phyloP scores from a whole-genome alignment of 2,797 vertebrate species.

The Lithobates sylvaticus region DNA sequence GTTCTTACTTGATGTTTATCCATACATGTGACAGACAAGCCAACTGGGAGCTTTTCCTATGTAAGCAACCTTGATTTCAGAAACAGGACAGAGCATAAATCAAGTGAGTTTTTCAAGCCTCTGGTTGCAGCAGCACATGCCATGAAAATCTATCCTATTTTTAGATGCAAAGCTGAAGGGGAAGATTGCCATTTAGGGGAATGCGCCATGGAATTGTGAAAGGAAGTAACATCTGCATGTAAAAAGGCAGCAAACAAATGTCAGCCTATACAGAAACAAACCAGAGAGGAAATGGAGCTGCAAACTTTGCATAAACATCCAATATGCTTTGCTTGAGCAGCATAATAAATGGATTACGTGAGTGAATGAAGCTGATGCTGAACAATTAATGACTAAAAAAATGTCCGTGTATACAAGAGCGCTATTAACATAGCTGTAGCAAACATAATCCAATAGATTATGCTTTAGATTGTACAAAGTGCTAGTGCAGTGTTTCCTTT shows the following conservation, averaged over 20 bases:
- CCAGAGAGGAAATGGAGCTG: conserved; percentile 55
- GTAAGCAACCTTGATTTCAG: conserved; percentile 57
- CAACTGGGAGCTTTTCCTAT: conserved; percentile 26
- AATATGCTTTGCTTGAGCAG: conserved; percentile 41
- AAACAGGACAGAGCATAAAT: conserved; percentile 55
- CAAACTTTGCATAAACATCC: conserved; percentile 60
- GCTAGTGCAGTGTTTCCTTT: conserved; percentile 51
- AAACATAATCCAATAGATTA: conserved; percentile 51
- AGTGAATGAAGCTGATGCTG: conserved; percentile 44
- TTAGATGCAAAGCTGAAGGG: conserved; percentile 62
- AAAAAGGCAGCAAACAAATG: conserved; percentile 63
- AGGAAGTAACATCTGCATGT: conserved; percentile 62
- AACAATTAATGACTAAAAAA: conserved; percentile 56
- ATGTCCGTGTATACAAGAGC: conserved; percentile 36
- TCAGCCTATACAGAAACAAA: conserved; percentile 59
- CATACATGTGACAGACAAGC: conserved; percentile 38
- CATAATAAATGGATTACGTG: conserved; percentile 49
- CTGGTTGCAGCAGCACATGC: conserved; percentile 55
- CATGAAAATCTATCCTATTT: conserved; percentile 61
- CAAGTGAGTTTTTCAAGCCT: conserved; percentile 59
- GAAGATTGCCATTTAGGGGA: conserved; percentile 63
- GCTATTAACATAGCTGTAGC: conserved; percentile 41
- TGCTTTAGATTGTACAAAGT: conserved; percentile 49
- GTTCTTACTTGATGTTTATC: not conserved
- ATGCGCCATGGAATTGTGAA: conserved; percentile 55